phyloP scores from a whole-genome alignment of 1,140 invertebrate species.

The Hydropsyche tenuis region DNA sequence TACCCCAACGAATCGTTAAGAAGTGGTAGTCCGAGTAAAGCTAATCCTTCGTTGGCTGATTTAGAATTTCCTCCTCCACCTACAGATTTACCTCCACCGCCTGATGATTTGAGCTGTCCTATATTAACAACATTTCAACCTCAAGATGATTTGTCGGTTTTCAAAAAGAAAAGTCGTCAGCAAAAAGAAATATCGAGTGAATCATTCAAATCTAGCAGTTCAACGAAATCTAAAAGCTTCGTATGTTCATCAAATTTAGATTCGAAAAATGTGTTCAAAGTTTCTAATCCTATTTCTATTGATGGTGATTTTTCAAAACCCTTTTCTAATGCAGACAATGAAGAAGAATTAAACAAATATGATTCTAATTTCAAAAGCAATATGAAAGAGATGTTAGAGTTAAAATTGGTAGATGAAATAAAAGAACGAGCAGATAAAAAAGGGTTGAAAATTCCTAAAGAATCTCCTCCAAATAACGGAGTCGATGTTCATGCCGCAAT shows the following conservation, averaged over 20 bases:
- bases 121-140: slow-evolving; percentile 57
- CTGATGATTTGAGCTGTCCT: slow-evolving; percentile 66
- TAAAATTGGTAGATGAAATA: slow-evolving; percentile 81
- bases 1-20: slow-evolving; percentile 51
- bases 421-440: slow-evolving; percentile 77
- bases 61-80: slow-evolving; percentile 87
- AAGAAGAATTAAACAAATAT: background rate
- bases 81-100: slow-evolving; percentile 76
- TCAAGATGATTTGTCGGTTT: slow-evolving; percentile 37
- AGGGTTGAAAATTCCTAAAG: slow-evolving; percentile 59
- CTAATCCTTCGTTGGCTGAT: slow-evolving; percentile 74
- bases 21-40: slow-evolving; percentile 60
- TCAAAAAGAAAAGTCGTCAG: slow-evolving; percentile 34
- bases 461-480: slow-evolving; percentile 58
- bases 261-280: background rate
- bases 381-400: slow-evolving; percentile 79
- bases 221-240: slow-evolving; percentile 13
- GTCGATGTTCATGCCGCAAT: slow-evolving; percentile 54
- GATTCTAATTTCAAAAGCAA: slow-evolving; percentile 35
- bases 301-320: background rate
- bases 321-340: background rate
- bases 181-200: slow-evolving; percentile 12
- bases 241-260: slow-evolving; percentile 1
- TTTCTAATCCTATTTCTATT: background rate
- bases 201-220: slow-evolving; percentile 18